phyloP scores from a whole-genome alignment of 2,888 invertebrate species.

The Epinotia brunnichana region DNA sequence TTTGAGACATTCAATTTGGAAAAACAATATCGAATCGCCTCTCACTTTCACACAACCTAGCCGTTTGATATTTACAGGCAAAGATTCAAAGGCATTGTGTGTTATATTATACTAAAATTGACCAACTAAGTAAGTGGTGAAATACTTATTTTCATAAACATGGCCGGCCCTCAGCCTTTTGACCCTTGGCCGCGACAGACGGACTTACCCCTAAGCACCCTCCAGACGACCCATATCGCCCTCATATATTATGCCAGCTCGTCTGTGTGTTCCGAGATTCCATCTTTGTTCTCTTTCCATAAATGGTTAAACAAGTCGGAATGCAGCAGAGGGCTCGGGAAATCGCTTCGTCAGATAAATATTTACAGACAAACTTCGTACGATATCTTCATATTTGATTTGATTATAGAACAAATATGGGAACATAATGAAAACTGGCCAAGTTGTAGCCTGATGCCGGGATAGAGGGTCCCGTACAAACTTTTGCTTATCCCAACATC shows the following conservation, averaged over 20 bases:
- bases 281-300: constrained; percentile 3
- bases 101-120: not conserved
- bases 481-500: too few species aligned
- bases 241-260: constrained; percentile 18
- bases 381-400: not conserved
- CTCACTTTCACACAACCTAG: not conserved
- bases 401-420: too few species aligned
- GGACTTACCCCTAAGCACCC: constrained; percentile 12
- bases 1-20: too few species aligned
- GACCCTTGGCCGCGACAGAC: constrained; percentile 6
- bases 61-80: too few species aligned
- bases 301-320: not conserved
- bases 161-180: constrained; percentile 3
- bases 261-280: not conserved
- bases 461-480: too few species aligned
- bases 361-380: not conserved
- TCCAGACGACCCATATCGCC: constrained; percentile 7
- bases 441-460: too few species aligned
- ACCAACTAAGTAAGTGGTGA: constrained; percentile 1
- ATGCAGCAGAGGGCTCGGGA: not conserved
- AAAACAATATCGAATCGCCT: not conserved
- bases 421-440: too few species aligned
- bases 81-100: too few species aligned
- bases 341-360: not conserved
- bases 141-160: constrained; percentile 6